Conservation (phyloP, 2,113 vertebrate genomes). For the Alouatta palliata region DNA sequence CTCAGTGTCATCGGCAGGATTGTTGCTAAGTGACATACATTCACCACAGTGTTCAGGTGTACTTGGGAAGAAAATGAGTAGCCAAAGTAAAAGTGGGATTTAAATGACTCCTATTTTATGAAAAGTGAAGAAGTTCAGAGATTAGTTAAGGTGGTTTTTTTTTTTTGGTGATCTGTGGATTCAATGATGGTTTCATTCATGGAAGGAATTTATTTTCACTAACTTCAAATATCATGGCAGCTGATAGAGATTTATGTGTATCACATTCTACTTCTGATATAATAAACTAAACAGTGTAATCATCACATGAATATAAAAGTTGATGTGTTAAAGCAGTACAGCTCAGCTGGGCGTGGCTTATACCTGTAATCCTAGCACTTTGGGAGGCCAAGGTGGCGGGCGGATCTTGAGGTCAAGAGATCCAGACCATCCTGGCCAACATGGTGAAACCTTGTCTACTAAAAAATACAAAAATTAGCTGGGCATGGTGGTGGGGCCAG, state of each 20-base stretch:
- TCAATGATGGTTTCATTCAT: background rate
- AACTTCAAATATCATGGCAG: background rate
- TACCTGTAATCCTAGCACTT: no score
- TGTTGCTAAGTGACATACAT: background rate
- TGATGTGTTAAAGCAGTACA: background rate
- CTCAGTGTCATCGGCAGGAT: background rate
- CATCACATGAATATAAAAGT: background rate
- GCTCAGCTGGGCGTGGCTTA: background rate
- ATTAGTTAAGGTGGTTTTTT: background rate
- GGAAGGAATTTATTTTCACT: background rate
- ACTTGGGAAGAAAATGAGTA: conserved; percentile 26
- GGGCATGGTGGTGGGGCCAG: no score
- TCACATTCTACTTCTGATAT: background rate
- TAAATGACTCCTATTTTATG: background rate
- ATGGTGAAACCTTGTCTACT: no score
- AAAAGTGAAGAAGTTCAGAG: background rate
- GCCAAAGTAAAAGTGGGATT: background rate
- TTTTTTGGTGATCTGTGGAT: background rate
- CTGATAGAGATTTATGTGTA: background rate
- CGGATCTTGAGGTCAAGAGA: no score
- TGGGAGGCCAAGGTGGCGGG: no score
- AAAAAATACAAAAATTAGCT: no score
- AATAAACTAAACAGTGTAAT: background rate
- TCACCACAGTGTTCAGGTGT: background rate
- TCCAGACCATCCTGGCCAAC: no score